Percentiles rank a stretch among this genome's conserved stretches.
These are phyloP conservation scores for Orbicella faveolata DNA, from an alignment of 64 coral and sea anemone species.

Conservation along the genomic window DNA sequence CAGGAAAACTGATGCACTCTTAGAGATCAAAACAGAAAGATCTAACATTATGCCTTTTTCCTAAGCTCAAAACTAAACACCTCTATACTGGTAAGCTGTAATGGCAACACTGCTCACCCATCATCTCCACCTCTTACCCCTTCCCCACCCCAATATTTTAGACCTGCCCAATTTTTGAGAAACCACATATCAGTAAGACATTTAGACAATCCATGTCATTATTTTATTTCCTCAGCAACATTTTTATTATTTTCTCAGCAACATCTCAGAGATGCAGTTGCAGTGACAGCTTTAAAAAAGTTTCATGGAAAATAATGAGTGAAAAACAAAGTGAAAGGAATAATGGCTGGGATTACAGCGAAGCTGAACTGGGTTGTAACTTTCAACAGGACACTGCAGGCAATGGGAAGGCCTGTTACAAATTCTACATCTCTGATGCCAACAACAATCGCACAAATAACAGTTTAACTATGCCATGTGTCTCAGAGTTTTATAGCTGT, in stretches of 20 bases:
- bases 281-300: not conserved
- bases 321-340: not conserved
- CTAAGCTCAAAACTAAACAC: no score
- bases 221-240: no score
- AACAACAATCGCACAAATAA: not conserved
- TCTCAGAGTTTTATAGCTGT: not conserved
- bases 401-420: not conserved
- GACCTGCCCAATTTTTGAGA: no score
- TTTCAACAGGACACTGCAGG: not conserved
- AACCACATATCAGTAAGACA: not conserved
- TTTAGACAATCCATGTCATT: not conserved
- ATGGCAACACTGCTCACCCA: no score
- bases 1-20: no score
- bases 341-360: not conserved
- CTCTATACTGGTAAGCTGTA: no score
- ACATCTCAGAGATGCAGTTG: not conserved
- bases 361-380: not conserved
- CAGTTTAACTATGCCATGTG: not conserved
- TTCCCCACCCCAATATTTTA: no score
- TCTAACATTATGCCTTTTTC: no score
- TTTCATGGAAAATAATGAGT: not conserved
- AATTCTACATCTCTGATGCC: not conserved
- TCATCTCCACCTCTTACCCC: no score
- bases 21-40: no score
- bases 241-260: not conserved